Percentiles rank a stretch among this genome's conserved stretches.
phyloP scores from a whole-genome alignment of 92 coral and sea anemone genomes.

The Porites cylindrica region DNA sequence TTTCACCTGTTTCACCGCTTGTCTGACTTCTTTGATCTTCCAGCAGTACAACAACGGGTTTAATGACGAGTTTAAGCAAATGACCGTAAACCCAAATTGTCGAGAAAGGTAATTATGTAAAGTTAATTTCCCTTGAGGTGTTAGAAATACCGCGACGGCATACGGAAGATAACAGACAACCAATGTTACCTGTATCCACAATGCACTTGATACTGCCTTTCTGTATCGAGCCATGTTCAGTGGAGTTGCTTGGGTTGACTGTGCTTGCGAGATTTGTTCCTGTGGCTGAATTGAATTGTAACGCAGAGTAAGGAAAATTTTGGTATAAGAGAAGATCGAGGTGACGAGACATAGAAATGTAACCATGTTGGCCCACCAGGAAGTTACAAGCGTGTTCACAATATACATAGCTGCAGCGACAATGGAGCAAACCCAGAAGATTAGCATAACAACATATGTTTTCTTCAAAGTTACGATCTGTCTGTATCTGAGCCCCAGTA shows the following conservation, averaged over 20 bases:
- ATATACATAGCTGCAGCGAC: background rate
- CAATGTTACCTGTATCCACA: background rate
- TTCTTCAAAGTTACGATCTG: conserved; percentile 18
- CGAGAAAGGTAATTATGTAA: background rate
- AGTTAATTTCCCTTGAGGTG: background rate
- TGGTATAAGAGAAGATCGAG: background rate
- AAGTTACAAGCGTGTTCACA: background rate
- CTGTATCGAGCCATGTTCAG: background rate
- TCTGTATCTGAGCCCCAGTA: conserved; percentile 4
- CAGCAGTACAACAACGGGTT: background rate
- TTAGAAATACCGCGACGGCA: background rate
- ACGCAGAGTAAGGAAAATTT: background rate
- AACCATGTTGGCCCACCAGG: background rate
- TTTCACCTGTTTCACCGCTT: background rate
- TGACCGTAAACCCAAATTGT: background rate
- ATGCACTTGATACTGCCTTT: background rate
- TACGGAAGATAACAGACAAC: background rate
- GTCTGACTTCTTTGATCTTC: background rate
- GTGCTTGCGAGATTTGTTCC: background rate
- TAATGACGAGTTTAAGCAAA: background rate
- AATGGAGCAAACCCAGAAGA: background rate
- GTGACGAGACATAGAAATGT: background rate
- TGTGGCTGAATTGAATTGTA: background rate
- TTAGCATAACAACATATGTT: background rate
- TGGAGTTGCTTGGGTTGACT: background rate